A percentile compares a stretch with the other conserved stretches of the same genome.
Evolutionary conservation across 2,888 invertebrate genomes (phyloP).

Genomic region (Mechanitis mazaeus): DNA sequence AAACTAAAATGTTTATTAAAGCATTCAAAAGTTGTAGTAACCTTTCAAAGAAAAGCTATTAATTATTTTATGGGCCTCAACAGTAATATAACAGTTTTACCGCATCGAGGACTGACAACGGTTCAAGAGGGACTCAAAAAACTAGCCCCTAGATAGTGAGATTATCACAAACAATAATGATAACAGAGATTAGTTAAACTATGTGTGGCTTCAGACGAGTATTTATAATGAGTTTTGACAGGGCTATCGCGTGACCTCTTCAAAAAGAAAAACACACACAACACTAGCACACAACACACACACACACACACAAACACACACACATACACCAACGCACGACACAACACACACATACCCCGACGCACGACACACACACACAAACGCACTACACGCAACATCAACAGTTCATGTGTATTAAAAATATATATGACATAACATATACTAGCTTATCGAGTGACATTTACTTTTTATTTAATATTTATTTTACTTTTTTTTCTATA

Average conservation of each 20-base stretch:
- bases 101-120: conserved; percentile 53
- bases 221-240: conserved; percentile 22
- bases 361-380: too few species aligned
- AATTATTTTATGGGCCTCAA: conserved; percentile 50
- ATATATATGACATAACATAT: conserved; percentile 3
- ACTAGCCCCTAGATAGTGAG: conserved; percentile 22
- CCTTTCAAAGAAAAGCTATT: conserved; percentile 49
- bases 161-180: background rate
- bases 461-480: too few species aligned
- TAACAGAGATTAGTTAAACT: conserved; percentile 11
- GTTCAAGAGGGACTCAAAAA: conserved; percentile 44
- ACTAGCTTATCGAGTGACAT: background rate
- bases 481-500: too few species aligned
- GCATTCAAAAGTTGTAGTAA: conserved; percentile 18
- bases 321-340: background rate
- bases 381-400: background rate
- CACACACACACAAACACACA: background rate
- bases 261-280: conserved; percentile 23
- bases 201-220: conserved; percentile 7
- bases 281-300: conserved; percentile 21
- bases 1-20: conserved; percentile 12
- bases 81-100: conserved; percentile 37
- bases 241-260: conserved; percentile 49
- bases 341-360: too few species aligned
- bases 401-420: conserved; percentile 8